phyloP scores from a whole-genome alignment of 2,113 vertebrate species.

The Muscicapa adusta region DNA sequence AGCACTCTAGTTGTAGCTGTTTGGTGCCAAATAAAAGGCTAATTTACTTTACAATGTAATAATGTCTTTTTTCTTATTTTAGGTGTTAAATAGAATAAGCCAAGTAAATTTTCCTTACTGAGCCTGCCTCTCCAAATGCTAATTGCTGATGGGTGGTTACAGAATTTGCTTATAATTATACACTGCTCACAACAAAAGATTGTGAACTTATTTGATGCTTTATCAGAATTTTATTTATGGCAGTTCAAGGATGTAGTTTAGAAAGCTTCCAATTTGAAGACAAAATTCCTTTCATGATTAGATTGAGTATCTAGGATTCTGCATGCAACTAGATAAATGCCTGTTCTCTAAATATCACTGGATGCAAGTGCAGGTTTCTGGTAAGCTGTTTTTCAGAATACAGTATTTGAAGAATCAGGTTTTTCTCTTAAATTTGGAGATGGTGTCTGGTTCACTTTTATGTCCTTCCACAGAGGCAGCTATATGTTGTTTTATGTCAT shows the following conservation, averaged over 20 bases:
- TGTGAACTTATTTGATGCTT: background rate
- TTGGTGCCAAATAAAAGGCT: background rate
- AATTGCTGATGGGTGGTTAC: background rate
- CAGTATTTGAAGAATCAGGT: background rate
- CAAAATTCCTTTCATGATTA: background rate
- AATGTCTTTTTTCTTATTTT: background rate
- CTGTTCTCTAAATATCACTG: background rate
- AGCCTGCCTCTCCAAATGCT: background rate
- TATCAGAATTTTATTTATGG: background rate
- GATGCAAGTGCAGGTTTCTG: fast-evolving
- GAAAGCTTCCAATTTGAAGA: background rate
- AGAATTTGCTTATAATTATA: background rate
- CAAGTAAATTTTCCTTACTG: background rate
- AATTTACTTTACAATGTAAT: background rate
- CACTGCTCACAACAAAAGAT: background rate
- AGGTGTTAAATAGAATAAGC: background rate
- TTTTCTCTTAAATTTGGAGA: background rate
- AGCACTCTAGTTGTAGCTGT: background rate
- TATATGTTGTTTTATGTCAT: background rate
- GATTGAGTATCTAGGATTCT: background rate
- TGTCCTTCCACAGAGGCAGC: background rate
- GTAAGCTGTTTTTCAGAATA: background rate
- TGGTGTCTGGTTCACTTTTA: background rate
- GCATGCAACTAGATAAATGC: background rate
- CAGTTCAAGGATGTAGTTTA: background rate